Evolutionary conservation across 2,888 invertebrate genomes (phyloP).

Genomic region (Andrena trimmerana): DNA sequence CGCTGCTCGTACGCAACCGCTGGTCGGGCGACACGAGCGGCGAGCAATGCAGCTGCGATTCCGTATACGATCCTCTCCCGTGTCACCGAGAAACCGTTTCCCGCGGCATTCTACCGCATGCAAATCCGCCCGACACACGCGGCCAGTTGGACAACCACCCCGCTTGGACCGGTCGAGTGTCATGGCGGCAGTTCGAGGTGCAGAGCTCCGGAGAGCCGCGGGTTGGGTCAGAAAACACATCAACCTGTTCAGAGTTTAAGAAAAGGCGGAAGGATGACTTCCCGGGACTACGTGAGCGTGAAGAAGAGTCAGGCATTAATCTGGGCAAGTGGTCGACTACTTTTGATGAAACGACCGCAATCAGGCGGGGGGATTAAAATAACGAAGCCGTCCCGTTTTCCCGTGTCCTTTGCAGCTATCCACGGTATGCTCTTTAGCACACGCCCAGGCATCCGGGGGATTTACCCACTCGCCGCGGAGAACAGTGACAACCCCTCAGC

Average conservation of each 20-base stretch:
- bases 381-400: conserved; percentile 37
- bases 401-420: conserved; percentile 22
- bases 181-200: neutral
- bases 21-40: conserved; percentile 1
- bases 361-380: conserved; percentile 41
- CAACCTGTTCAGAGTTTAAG: neutral
- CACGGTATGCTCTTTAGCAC: conserved; percentile 41
- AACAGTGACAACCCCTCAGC: conserved; percentile 13
- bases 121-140: conserved; percentile 32
- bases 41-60: conserved; percentile 48
- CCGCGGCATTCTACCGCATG: conserved; percentile 42
- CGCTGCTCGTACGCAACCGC: conserved; percentile 30
- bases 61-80: conserved; percentile 36
- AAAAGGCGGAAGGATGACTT: neutral
- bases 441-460: conserved; percentile 46
- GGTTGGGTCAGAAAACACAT: neutral
- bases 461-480: conserved; percentile 28
- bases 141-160: conserved; percentile 5
- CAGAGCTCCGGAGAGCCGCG: neutral
- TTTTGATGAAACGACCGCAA: neutral
- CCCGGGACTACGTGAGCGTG: neutral
- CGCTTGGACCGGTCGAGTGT: neutral
- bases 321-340: neutral
- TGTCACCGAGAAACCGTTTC: conserved; percentile 47
- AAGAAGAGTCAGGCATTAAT: neutral